Base-by-base conservation (phyloP, 2,888 invertebrate species). In the Hipparchia sbordonii region DNA sequence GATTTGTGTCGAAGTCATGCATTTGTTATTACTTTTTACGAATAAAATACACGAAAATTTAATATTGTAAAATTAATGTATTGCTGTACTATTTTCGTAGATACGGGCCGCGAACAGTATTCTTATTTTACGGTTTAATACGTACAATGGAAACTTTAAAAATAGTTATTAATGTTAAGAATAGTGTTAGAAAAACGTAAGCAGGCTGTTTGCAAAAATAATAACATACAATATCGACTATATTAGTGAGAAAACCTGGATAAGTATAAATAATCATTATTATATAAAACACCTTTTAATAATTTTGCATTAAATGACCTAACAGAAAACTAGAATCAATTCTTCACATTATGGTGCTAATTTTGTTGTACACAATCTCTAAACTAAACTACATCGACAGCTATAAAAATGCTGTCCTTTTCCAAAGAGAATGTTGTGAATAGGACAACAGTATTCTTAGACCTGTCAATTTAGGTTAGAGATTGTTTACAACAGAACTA, bases 271-370 rank as follows among this genome's bases (percentile, higher is more conserved):
- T 4, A 39, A 39, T 46, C 51, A 71, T 67, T 45, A 62, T 51
- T 45, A 45, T 61, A 66, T 52, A 63, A 70, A 67, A 68, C 46
- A 68, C 52, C 67, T 70, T 65, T 39, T 71, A 62, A 33, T 59
- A 62, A 72, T 61, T 62, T 48, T 56, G 33, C 48, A 45, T 70
- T 39, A 45, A n/a, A 70, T 72, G 51, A 66, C 65, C 68, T 52
- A 66, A 68, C 57, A 71, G 67, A 67, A 13, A 68, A 70, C 56
- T 59, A 68, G 68, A 73, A 69, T 71, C 48, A 71, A 67, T 51
- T 69, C 48, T 33, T 57, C 59, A 62, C 23, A 39, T 39, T 39
- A 39, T 39, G 39, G 39, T 39, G 39, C 39, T 39, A 39, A 4
- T 39, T 39, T 39, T 39, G 39, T 39, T 39, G 39, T 39, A 39